Percentiles rank a stretch among this genome's conserved stretches.
Conservation (phyloP, 2,888 invertebrate species). For the Ametastegia equiseti region DNA sequence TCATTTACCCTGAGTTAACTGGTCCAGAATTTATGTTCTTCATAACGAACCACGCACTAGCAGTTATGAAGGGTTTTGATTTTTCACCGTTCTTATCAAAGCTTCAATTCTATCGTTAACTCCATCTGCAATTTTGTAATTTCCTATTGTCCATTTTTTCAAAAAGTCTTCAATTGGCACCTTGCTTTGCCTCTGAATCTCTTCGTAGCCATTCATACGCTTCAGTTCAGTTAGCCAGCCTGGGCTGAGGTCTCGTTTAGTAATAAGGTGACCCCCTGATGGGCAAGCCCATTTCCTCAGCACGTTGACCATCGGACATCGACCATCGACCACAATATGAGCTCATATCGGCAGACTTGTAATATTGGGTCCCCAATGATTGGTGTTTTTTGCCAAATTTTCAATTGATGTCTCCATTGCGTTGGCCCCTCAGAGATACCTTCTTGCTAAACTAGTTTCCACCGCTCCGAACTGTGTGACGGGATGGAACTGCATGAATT, state of each 20-base stretch:
- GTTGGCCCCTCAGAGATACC: not conserved
- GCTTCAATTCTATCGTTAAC: not conserved
- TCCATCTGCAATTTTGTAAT: not conserved
- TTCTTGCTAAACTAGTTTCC: not conserved
- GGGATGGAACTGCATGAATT: not conserved
- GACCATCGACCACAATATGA: constrained; percentile 20
- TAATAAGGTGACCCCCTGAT: constrained; percentile 35
- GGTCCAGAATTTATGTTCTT: not conserved
- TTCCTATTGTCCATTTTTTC: not conserved
- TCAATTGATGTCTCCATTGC: not conserved
- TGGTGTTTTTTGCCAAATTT: constrained; percentile 36
- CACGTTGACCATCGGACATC: constrained; percentile 11
- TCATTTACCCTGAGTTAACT: not conserved
- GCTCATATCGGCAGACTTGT: not conserved
- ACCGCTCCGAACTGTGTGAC: not conserved
- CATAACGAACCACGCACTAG: not conserved
- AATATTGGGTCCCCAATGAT: constrained; percentile 30
- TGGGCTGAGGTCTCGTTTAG: constrained; percentile 1
- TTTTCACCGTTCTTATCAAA: not conserved
- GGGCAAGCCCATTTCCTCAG: not conserved
- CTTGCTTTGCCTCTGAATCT: not conserved
- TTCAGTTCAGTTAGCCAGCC: not conserved
- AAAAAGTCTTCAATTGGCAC: not conserved
- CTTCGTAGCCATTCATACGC: not conserved
- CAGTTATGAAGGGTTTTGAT: not conserved